Percentiles rank a stretch among this genome's conserved stretches.
Conservation (phyloP, 2,888 invertebrate species). For the Morinoia aosen region DNA sequence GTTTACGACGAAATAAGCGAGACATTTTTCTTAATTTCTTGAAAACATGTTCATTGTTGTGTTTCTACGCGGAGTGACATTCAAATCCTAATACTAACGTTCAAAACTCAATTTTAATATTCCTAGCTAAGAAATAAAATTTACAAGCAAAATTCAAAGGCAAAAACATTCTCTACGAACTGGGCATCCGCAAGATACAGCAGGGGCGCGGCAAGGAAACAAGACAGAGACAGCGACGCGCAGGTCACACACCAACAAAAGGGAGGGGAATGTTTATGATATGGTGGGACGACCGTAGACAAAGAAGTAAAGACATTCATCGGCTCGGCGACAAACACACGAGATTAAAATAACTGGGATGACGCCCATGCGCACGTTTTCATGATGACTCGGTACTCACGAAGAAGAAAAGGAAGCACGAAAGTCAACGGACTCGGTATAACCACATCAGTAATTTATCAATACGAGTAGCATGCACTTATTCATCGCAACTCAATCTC, state of each 20-base stretch:
- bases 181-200: background rate
- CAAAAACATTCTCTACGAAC: background rate
- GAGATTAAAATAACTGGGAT: background rate
- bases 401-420: background rate
- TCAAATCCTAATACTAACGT: background rate
- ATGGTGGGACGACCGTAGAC: background rate
- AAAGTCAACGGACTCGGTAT: background rate
- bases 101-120: background rate
- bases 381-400: background rate
- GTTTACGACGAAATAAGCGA: background rate
- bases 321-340: background rate
- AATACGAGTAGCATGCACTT: background rate
- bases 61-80: background rate
- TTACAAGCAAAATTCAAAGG: background rate
- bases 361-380: background rate
- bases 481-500: background rate
- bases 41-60: background rate
- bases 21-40: background rate
- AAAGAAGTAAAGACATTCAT: background rate
- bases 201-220: background rate
- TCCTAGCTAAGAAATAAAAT: background rate
- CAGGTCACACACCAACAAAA: background rate
- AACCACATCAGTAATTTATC: background rate
- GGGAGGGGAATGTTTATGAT: background rate
- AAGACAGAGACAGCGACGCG: background rate